phyloP scores from a whole-genome alignment of 2,113 vertebrate species.

The Penelope pileata region DNA sequence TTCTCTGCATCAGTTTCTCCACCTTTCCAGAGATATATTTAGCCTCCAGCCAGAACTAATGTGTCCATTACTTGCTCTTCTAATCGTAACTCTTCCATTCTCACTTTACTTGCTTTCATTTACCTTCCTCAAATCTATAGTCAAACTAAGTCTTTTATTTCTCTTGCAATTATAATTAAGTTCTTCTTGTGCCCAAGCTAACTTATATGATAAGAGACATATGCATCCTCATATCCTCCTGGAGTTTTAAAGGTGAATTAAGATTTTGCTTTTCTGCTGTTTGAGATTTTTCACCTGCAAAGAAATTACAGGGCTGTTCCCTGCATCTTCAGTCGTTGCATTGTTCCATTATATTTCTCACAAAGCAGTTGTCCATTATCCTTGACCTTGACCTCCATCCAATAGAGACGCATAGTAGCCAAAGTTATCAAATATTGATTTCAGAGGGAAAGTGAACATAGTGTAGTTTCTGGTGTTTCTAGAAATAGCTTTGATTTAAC shows the following conservation, averaged over 20 bases:
- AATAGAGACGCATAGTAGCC: neutral
- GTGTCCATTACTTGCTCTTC: neutral
- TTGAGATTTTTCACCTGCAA: neutral
- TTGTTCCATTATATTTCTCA: neutral
- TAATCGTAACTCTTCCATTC: neutral
- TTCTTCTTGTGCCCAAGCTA: neutral
- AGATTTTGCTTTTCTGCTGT: neutral
- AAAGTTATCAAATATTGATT: neutral
- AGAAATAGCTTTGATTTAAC: neutral
- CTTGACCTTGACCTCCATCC: neutral
- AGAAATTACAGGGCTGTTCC: neutral
- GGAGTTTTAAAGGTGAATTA: neutral
- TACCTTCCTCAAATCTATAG: neutral
- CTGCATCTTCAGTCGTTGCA: neutral
- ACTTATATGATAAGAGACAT: neutral
- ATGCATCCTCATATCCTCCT: neutral
- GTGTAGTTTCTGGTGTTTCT: neutral
- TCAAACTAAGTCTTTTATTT: neutral
- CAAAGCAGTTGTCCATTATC: neutral
- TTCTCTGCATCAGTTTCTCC: neutral
- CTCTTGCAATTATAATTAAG: neutral
- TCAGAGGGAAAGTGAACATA: neutral
- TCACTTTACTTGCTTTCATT: neutral
- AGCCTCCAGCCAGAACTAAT: neutral
- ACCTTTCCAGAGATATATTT: neutral